Conservation (phyloP, 1,140 invertebrate genomes). For the Protaetia brevitarsis region DNA sequence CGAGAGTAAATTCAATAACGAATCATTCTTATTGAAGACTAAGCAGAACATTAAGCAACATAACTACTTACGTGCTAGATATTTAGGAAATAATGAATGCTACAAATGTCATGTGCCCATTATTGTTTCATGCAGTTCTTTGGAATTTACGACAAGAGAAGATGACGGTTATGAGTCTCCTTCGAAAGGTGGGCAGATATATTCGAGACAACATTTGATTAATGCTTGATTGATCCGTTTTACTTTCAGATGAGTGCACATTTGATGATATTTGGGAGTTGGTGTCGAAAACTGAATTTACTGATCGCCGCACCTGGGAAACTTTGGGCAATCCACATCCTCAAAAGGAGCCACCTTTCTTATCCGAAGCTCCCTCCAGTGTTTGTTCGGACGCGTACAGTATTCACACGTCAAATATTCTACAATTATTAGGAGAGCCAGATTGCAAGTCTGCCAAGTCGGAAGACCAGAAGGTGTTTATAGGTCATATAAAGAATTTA, state of each 20-base stretch:
- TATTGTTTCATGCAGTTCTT: not conserved
- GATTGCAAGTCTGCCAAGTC: not conserved
- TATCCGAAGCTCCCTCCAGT: slow-evolving; percentile 36
- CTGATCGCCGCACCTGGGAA: slow-evolving; percentile 41
- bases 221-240: not conserved
- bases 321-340: slow-evolving; percentile 36
- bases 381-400: slow-evolving; percentile 6
- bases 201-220: not conserved
- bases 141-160: not conserved
- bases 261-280: slow-evolving; percentile 44
- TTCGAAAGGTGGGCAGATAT: not conserved
- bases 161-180: not conserved
- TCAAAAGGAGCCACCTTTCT: slow-evolving; percentile 39
- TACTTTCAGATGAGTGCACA: not conserved
- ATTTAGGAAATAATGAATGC: not conserved
- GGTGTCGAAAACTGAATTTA: slow-evolving; percentile 30
- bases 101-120: not conserved
- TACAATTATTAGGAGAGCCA: not conserved
- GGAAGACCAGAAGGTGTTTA: slow-evolving; percentile 29
- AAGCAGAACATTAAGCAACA: not conserved
- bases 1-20: slow-evolving; percentile 1
- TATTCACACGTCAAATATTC: not conserved
- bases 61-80: slow-evolving; percentile 1
- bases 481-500: slow-evolving; percentile 40
- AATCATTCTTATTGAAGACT: not conserved